phyloP scores from a whole-genome alignment of 2,888 invertebrate species.

The Chromoteleia sp. region DNA sequence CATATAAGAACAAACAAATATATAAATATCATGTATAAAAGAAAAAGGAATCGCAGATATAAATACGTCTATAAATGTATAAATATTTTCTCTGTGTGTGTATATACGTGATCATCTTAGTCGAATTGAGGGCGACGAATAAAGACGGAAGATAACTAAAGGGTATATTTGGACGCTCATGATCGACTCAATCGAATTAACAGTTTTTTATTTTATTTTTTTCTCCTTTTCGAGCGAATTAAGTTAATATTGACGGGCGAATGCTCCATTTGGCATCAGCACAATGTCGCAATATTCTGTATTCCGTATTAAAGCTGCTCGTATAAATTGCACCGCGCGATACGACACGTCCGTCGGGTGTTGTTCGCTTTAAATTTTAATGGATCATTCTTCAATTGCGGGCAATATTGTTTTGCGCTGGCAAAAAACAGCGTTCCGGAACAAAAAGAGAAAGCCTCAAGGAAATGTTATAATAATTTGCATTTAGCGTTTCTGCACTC shows the following conservation, averaged over 20 bases:
- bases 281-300: conserved; percentile 25
- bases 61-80: conserved; percentile 64
- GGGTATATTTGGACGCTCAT: conserved; percentile 45
- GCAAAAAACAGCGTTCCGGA: conserved; percentile 8
- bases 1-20: conserved; percentile 32
- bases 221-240: conserved; percentile 7
- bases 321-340: conserved; percentile 30
- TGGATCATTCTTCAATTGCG: conserved; percentile 53
- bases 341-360: conserved; percentile 19
- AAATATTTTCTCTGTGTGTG: conserved; percentile 69
- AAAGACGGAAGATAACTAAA: conserved; percentile 19
- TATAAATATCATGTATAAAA: conserved; percentile 67
- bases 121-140: conserved; percentile 66
- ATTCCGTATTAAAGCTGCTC: conserved; percentile 41
- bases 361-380: conserved; percentile 30
- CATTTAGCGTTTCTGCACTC: conserved; percentile 56
- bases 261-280: conserved; percentile 42
- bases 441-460: conserved; percentile 18
- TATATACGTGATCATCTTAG: conserved; percentile 68
- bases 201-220: background rate
- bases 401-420: conserved; percentile 32
- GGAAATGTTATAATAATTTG: conserved; percentile 45
- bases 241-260: conserved; percentile 27
- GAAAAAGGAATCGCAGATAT: conserved; percentile 33
- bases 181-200: conserved; percentile 50